Conservation (phyloP, 1,140 invertebrate genomes). For the Odontomachus brunneus region DNA sequence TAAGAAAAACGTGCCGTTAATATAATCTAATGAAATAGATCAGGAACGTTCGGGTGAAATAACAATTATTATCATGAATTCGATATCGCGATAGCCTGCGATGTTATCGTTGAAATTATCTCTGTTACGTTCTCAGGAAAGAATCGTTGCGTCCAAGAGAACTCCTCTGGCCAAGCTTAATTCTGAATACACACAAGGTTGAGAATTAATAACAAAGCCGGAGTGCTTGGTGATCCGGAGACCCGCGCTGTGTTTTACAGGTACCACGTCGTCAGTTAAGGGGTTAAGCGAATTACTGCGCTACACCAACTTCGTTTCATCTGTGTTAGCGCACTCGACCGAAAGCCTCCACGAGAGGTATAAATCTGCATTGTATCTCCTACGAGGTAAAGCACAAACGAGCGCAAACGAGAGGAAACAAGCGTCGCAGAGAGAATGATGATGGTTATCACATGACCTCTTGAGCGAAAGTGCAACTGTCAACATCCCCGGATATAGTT, state of each 20-base stretch:
- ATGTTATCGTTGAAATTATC: background rate
- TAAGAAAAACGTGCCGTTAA: background rate
- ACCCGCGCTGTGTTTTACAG: conserved; percentile 57
- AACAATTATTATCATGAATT: no score
- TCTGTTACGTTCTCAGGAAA: background rate
- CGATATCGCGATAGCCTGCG: no score
- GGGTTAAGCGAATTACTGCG: conserved; percentile 56
- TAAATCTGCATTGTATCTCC: conserved; percentile 58
- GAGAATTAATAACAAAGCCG: conserved; percentile 59
- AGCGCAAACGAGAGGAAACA: conserved; percentile 50
- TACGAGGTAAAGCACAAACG: conserved; percentile 39
- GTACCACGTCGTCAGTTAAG: conserved; percentile 57
- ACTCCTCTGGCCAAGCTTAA: conserved; percentile 37
- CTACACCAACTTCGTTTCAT: conserved; percentile 55
- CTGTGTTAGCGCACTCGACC: conserved; percentile 54
- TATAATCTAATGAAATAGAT: background rate
- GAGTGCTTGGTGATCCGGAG: conserved; percentile 52
- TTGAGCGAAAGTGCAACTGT: conserved; percentile 34
- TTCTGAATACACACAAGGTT: conserved; percentile 33
- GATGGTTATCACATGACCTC: conserved; percentile 10
- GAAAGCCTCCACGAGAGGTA: conserved; percentile 51
- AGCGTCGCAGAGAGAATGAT: conserved; percentile 36
- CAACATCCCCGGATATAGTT: background rate
- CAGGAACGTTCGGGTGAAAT: no score
- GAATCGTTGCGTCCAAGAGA: conserved; percentile 16